Percentiles rank a stretch among this genome's conserved stretches.
phyloP scores from a whole-genome alignment of 30 jellyfish, hydroid and myxozoan genomes.

The Chrysaora quinquecirrha region DNA sequence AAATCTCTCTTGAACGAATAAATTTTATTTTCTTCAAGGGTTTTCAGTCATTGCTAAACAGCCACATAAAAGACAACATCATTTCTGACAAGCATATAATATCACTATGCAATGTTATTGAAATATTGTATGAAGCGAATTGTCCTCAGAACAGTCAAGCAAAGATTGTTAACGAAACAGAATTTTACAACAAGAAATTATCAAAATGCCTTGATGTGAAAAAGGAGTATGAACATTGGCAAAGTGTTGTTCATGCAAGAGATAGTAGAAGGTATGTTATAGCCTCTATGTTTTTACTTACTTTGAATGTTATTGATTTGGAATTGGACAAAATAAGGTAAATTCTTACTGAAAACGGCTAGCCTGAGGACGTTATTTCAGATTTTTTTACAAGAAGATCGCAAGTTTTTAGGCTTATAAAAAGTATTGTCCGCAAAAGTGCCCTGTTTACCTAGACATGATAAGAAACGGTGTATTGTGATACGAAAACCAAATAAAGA shows the following conservation, averaged over 20 bases:
- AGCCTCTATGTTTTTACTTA: no score
- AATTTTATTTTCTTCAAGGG: not conserved
- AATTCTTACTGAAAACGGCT: no score
- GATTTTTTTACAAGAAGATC: no score
- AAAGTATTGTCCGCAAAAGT: no score
- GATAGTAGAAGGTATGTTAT: conserved; percentile 11
- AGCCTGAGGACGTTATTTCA: no score
- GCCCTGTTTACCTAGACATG: no score
- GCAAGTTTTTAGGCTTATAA: no score
- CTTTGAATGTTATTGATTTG: no score
- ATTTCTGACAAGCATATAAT: conserved; percentile 47
- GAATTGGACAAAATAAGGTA: no score
- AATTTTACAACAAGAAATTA: conserved; percentile 31
- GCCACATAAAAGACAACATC: conserved; percentile 32
- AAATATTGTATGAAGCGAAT: conserved; percentile 49
- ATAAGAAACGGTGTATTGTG: no score
- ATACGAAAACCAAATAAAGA: no score
- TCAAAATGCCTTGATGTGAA: conserved; percentile 61
- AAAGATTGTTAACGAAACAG: conserved; percentile 33
- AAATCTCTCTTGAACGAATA: no score
- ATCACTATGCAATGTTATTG: conserved; percentile 37
- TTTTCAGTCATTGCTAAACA: conserved; percentile 34
- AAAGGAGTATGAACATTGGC: conserved; percentile 63
- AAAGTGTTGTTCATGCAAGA: conserved; percentile 19
- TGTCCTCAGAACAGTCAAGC: not conserved